These are phyloP conservation scores for Siniperca chuatsi DNA, from an alignment of 2,113 vertebrate genomes.

Conservation along the genomic window DNA sequence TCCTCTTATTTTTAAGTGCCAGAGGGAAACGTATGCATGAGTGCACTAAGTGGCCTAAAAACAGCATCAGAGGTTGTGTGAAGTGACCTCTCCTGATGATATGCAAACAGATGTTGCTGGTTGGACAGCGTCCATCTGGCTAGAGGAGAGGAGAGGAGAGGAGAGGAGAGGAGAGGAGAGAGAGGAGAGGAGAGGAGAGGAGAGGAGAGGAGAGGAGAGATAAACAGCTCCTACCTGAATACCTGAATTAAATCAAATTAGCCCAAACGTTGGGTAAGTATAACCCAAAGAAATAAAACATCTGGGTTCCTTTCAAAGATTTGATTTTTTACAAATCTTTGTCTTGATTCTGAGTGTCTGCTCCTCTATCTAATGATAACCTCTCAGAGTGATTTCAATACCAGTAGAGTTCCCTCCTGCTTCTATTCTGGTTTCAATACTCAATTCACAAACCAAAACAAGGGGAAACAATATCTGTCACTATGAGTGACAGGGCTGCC, in stretches of 20 bases:
- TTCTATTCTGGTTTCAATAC: slow-evolving; percentile 73
- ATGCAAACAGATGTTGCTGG: slow-evolving; percentile 72
- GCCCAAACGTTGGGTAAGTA: background rate
- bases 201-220: background rate
- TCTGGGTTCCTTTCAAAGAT: slow-evolving; percentile 23
- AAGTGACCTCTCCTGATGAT: slow-evolving; percentile 67
- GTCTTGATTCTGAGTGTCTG: slow-evolving; percentile 27
- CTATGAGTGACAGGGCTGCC: slow-evolving; percentile 64
- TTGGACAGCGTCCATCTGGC: slow-evolving; percentile 57
- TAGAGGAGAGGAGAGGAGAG: background rate
- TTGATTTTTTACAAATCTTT: slow-evolving; percentile 21
- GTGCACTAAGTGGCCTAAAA: slow-evolving; percentile 63
- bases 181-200: slow-evolving; percentile 1
- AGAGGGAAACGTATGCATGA: slow-evolving; percentile 52
- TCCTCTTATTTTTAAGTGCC: slow-evolving; percentile 34
- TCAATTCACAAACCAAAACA: slow-evolving; percentile 67
- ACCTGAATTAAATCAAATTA: slow-evolving; percentile 18
- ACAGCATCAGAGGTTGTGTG: slow-evolving; percentile 50
- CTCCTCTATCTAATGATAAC: slow-evolving; percentile 63
- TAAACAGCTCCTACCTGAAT: background rate
- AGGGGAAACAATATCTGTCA: slow-evolving; percentile 77
- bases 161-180: slow-evolving; percentile 1
- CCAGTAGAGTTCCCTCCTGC: slow-evolving; percentile 47
- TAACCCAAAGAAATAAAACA: background rate
- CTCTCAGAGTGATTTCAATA: slow-evolving; percentile 63